Conservation (phyloP, 2,797 vertebrate species). For the Sebastes ruberrimus region DNA sequence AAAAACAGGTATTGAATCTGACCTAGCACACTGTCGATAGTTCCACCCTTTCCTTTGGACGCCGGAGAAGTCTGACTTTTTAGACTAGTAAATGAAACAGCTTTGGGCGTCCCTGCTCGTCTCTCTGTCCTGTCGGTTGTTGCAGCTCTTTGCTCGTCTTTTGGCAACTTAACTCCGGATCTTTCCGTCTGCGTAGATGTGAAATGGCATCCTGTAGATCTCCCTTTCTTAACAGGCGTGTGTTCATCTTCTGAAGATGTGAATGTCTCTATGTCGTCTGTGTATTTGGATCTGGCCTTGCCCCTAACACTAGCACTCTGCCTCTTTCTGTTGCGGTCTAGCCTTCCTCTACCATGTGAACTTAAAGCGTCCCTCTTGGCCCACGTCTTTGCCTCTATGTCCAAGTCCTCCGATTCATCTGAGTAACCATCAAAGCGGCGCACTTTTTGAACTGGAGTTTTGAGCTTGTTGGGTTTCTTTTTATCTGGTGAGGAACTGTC, state of each 20-base stretch:
- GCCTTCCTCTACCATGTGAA: neutral
- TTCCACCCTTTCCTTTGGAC: slow-evolving; percentile 29
- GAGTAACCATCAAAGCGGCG: slow-evolving; percentile 70
- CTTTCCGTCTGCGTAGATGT: slow-evolving; percentile 4
- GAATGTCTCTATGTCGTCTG: slow-evolving; percentile 82
- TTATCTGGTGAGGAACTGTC: slow-evolving; percentile 32
- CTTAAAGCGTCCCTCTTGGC: neutral
- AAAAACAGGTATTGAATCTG: neutral
- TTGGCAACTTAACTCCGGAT: neutral
- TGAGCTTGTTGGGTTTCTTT: slow-evolving; percentile 31
- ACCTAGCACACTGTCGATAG: slow-evolving; percentile 73
- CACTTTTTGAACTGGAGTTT: slow-evolving; percentile 45
- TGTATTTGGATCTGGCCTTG: slow-evolving; percentile 43
- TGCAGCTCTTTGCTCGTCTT: neutral
- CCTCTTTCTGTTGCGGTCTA: slow-evolving; percentile 15
- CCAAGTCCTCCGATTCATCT: slow-evolving; percentile 91
- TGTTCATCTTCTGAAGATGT: slow-evolving; percentile 88
- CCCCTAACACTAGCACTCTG: neutral
- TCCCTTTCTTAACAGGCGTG: slow-evolving; percentile 50
- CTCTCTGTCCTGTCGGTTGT: neutral
- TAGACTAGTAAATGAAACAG: slow-evolving; percentile 44
- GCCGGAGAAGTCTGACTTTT: slow-evolving; percentile 19
- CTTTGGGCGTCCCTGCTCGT: neutral
- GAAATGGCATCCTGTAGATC: slow-evolving; percentile 13
- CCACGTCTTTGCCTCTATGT: slow-evolving; percentile 38